phyloP scores from a whole-genome alignment of 2,888 invertebrate genomes.

The Lapara coniferarum region DNA sequence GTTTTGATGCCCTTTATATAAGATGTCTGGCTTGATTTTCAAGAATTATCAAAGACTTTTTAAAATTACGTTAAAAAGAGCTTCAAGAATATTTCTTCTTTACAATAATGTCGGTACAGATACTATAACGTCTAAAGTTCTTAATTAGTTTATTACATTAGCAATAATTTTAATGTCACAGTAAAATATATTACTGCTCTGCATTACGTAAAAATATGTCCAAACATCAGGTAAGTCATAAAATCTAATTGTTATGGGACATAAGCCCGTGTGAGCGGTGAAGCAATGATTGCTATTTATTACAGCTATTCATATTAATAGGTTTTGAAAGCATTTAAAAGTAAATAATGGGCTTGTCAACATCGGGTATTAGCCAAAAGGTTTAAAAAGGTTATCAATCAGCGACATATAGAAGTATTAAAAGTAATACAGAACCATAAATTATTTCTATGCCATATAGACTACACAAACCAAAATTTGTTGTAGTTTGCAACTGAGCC shows the following conservation, averaged over 20 bases:
- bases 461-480: too few species aligned
- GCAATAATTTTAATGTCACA: not conserved
- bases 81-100: not conserved
- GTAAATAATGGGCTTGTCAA: slow-evolving; percentile 2
- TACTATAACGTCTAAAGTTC: not conserved
- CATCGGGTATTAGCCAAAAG: not conserved
- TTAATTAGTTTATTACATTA: not conserved
- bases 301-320: slow-evolving; percentile 17
- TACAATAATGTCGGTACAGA: slow-evolving; percentile 2
- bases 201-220: slow-evolving; percentile 12
- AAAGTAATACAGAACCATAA: not conserved
- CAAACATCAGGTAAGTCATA: slow-evolving; percentile 11
- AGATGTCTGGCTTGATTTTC: not conserved
- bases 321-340: not conserved
- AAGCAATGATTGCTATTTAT: slow-evolving; percentile 13
- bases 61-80: too few species aligned
- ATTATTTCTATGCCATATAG: not conserved
- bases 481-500: too few species aligned
- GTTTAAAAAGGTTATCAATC: not conserved
- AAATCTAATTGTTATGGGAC: slow-evolving; percentile 17
- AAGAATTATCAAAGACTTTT: not conserved
- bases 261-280: slow-evolving; percentile 1
- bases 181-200: slow-evolving; percentile 15
- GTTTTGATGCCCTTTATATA: slow-evolving; percentile 6
- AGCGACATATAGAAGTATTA: not conserved